Evolutionary conservation across 1,140 invertebrate genomes (phyloP).

Genomic region (Lerema accius): DNA sequence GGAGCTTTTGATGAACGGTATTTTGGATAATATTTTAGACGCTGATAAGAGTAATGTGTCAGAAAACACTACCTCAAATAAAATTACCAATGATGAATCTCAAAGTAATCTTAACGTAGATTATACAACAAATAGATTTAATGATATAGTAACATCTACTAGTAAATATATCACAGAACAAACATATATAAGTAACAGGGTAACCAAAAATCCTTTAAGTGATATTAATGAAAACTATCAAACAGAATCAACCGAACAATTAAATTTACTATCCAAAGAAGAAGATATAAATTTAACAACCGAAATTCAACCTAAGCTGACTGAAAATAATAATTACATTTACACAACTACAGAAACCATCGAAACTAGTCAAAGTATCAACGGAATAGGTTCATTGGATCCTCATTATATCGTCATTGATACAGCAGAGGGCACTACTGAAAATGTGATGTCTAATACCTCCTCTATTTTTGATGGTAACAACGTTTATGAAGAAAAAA

Average conservation of each 20-base stretch:
- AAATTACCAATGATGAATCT: conserved; percentile 7
- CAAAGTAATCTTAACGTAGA: conserved; percentile 2
- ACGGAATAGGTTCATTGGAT: not conserved
- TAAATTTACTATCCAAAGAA: not conserved
- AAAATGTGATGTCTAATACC: not conserved
- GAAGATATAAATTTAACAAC: not conserved
- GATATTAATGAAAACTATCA: not conserved
- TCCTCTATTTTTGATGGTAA: not conserved
- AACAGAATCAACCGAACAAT: not conserved
- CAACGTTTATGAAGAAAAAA: conserved; percentile 1
- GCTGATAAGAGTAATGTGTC: conserved; percentile 11
- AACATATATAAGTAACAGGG: not conserved
- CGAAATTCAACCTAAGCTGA: not conserved
- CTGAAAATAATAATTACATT: conserved; percentile 1
- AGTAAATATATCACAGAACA: not conserved
- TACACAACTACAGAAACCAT: not conserved
- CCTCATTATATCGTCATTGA: not conserved
- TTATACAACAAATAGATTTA: not conserved
- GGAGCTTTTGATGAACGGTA: conserved; percentile 38
- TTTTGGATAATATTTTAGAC: conserved; percentile 23
- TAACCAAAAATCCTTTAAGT: conserved; percentile 17
- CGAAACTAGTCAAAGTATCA: not conserved
- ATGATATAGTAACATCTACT: conserved; percentile 2
- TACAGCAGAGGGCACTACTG: not conserved
- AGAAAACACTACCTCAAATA: not conserved